Evolutionary conservation across 1,140 invertebrate genomes (phyloP).

Genomic region (Oppia nitens): DNA sequence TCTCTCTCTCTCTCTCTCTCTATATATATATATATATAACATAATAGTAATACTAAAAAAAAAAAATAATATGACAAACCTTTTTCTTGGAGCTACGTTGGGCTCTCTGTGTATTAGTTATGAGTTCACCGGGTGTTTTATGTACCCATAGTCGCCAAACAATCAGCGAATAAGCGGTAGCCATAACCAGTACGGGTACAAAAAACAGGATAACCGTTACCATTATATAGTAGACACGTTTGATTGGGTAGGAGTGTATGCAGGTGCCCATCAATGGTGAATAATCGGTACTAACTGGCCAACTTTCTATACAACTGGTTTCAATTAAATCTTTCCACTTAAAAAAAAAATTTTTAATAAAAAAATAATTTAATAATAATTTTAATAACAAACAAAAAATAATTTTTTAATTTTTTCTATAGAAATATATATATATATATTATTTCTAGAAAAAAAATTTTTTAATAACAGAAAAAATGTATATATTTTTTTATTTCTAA

Average conservation of each 20-base stretch:
- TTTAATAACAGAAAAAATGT: no score
- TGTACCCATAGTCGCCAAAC: conserved; percentile 29
- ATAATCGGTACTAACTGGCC: conserved; percentile 20
- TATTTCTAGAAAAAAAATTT: no score
- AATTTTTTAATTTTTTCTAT: no score
- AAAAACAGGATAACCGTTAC: conserved; percentile 34
- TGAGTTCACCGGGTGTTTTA: conserved; percentile 23
- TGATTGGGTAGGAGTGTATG: conserved; percentile 19
- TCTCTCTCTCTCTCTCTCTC: no score
- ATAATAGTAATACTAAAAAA: no score
- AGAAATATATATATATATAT: no score
- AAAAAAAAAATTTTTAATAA: background rate
- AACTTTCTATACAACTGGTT: conserved; percentile 20
- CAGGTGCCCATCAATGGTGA: conserved; percentile 17
- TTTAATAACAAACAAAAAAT: no score
- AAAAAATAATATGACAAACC: no score
- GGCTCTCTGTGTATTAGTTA: background rate
- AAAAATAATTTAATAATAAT: no score
- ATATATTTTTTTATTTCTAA: no score
- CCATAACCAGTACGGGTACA: conserved; percentile 33
- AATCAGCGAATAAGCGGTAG: conserved; percentile 32
- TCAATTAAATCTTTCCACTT: conserved; percentile 22
- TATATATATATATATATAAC: no score
- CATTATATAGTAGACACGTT: conserved; percentile 30
- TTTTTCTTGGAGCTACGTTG: background rate